Conservation (phyloP, 2,888 invertebrate species). For the Epirrita christyi region DNA sequence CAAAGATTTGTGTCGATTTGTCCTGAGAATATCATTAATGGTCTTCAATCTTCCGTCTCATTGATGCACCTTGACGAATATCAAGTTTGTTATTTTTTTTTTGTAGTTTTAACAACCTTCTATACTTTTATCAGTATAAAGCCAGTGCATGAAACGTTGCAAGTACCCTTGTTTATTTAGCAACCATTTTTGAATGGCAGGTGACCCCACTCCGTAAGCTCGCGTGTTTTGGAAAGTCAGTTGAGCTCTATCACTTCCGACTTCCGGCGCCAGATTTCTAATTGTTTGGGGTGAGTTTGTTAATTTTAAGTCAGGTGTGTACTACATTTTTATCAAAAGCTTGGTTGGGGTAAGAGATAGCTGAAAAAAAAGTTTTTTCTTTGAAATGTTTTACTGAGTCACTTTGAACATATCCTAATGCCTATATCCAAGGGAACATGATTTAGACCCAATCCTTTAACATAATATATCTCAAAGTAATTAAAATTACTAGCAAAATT, state of each 20-base stretch:
- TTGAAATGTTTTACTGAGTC: too few species aligned
- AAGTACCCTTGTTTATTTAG: constrained; percentile 52
- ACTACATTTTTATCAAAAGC: background rate
- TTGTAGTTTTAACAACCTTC: background rate
- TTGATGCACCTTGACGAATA: background rate
- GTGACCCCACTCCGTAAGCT: constrained; percentile 51
- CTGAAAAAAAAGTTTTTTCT: background rate
- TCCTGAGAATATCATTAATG: too few species aligned
- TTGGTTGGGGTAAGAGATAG: background rate
- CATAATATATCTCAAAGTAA: too few species aligned
- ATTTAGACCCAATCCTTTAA: too few species aligned
- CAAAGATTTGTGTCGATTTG: too few species aligned
- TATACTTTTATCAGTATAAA: constrained; percentile 4
- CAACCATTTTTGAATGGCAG: constrained; percentile 60
- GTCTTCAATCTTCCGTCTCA: too few species aligned
- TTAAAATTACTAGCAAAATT: too few species aligned
- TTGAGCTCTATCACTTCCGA: constrained; percentile 82
- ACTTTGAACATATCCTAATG: too few species aligned
- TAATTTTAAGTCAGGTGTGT: constrained; percentile 15
- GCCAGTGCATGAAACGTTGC: constrained; percentile 5
- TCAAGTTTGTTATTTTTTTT: background rate
- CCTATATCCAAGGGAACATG: too few species aligned
- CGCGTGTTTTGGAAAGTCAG: constrained; percentile 74
- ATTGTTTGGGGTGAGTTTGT: constrained; percentile 43
- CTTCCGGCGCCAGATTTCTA: constrained; percentile 71